Conservation (phyloP, 53 echinoderm and acorn worm genomes). For the Paelopatides confundens region DNA sequence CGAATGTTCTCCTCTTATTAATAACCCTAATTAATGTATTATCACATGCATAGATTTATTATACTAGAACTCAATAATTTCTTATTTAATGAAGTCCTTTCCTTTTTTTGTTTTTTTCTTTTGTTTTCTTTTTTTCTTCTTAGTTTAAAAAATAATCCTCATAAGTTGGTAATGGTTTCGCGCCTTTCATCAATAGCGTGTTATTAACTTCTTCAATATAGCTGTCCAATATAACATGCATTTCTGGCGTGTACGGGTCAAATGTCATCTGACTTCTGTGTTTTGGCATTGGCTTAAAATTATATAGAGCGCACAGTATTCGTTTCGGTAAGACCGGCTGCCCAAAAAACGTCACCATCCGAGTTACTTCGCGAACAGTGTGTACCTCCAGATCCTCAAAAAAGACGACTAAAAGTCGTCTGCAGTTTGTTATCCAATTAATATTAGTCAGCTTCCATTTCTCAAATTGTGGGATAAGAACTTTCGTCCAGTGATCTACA, state of each 20-base stretch:
- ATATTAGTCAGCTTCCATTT: slow-evolving; percentile 1
- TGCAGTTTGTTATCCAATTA: slow-evolving; percentile 19
- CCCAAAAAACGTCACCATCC: slow-evolving; percentile 44
- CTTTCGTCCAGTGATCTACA: slow-evolving; percentile 3
- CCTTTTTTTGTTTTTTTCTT: too few relatives aligned
- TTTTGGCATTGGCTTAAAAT: background rate
- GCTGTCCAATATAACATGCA: background rate
- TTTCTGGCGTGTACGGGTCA: slow-evolving; percentile 50
- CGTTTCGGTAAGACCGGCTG: slow-evolving; percentile 13
- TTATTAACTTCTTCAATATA: slow-evolving; percentile 4
- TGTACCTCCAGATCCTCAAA: slow-evolving; percentile 10
- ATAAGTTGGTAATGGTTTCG: background rate
- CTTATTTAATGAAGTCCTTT: too few relatives aligned
- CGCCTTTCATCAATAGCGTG: background rate
- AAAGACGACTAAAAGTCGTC: background rate
- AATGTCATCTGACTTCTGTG: slow-evolving; percentile 28
- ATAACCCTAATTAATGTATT: too few relatives aligned
- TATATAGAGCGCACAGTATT: slow-evolving; percentile 39
- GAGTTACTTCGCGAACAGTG: background rate
- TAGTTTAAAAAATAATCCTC: background rate
- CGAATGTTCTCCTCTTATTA: too few relatives aligned
- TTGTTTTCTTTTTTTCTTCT: too few relatives aligned
- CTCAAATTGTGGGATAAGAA: slow-evolving; percentile 9
- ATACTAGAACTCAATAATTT: too few relatives aligned
- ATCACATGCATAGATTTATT: too few relatives aligned